These are phyloP conservation scores for Agrypnus murinus DNA, from an alignment of 2,888 invertebrate species.

Conservation along the genomic window DNA sequence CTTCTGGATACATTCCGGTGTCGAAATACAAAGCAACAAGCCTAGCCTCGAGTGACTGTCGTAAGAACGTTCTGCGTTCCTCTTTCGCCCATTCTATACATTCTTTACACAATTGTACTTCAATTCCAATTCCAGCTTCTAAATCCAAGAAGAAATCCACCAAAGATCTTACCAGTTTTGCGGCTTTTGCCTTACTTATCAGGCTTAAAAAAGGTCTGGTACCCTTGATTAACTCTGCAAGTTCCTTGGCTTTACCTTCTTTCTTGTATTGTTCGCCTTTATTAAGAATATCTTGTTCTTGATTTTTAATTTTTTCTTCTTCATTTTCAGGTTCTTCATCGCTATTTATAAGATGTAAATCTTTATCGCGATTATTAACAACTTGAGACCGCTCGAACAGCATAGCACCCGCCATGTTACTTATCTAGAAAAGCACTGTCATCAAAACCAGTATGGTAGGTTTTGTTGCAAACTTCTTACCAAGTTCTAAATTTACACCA, in stretches of 20 bases:
- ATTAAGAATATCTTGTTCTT: conserved; percentile 95
- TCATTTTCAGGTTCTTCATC: conserved; percentile 86
- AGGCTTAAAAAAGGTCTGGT: conserved; percentile 95
- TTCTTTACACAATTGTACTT: conserved; percentile 94
- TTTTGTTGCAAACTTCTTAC: conserved; percentile 35
- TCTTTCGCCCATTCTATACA: conserved; percentile 99
- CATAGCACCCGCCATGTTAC: conserved; percentile 91
- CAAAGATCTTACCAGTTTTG: conserved; percentile 96
- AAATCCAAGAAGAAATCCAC: conserved; percentile 98
- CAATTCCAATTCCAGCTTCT: conserved; percentile 96
- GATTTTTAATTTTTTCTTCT: conserved; percentile 91
- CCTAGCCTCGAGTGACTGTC: conserved; percentile 96
- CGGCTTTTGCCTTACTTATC: conserved; percentile 99
- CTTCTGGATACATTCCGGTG: conserved; percentile 91
- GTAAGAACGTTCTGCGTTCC: conserved; percentile 96
- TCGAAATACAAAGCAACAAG: conserved; percentile 96
- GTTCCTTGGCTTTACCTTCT: conserved; percentile 93
- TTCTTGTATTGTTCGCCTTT: conserved; percentile 94
- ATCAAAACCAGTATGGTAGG: conserved; percentile 61
- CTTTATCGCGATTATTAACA: conserved; percentile 83
- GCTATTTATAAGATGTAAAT: conserved; percentile 83
- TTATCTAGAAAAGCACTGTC: conserved; percentile 71
- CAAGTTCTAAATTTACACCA: conserved; percentile 40
- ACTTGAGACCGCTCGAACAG: conserved; percentile 90
- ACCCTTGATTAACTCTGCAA: conserved; percentile 93